Evolutionary conservation across 2,888 invertebrate genomes (phyloP), one percentile per base, ranked within the genome.

Genomic region (Alloscopus bannaensis): DNA sequence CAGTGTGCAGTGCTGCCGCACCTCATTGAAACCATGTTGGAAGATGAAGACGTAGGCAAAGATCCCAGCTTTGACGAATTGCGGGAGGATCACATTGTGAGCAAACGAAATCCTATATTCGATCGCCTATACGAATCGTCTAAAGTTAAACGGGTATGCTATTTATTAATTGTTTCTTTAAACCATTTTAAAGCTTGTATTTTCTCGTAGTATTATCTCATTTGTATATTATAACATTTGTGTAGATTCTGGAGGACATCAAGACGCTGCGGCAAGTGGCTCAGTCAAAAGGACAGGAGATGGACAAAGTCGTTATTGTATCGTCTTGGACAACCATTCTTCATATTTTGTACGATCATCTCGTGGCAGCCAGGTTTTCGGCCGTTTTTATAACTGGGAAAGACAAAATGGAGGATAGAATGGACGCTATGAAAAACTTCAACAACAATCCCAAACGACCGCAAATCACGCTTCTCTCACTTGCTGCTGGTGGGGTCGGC

Each of bases 401-500:
- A 29, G 75, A 81, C 0, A 79, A 78, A 8, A 50, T 77, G 22
- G 16, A 20, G 0, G 85, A 84, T 2, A 50, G 85, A 1, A 59
- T 72, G 1, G 80, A 78, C 1, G 80, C 77, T 3, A 77, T 81
- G 81, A 64, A 42, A 3, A 78, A 70, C 18, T 82, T 85, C 29
- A 85, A 85, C 31, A 26, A 57, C 3, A 65, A 76, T 31, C 66
- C 77, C 1, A 72, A 76, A 1, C 31, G 59, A 11, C 83, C 83
- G 3, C 90, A 88, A 86, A 88, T 91, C 24, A 88, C 98, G 88
- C 89, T 99, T 50, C 90, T 99, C 0, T 98, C 98, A 0, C 90
- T 98, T 29, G 94, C 94, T 78, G 97, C 98, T 50, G 98, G 98
- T 59, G 98, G 98, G 28, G 97, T 97, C 18, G 98, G 98, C 0